Percentiles rank a stretch among this genome's conserved stretches.
These are phyloP conservation scores for Geothlypis trichas DNA, from an alignment of 2,113 vertebrate genomes.

Conservation along the genomic window DNA sequence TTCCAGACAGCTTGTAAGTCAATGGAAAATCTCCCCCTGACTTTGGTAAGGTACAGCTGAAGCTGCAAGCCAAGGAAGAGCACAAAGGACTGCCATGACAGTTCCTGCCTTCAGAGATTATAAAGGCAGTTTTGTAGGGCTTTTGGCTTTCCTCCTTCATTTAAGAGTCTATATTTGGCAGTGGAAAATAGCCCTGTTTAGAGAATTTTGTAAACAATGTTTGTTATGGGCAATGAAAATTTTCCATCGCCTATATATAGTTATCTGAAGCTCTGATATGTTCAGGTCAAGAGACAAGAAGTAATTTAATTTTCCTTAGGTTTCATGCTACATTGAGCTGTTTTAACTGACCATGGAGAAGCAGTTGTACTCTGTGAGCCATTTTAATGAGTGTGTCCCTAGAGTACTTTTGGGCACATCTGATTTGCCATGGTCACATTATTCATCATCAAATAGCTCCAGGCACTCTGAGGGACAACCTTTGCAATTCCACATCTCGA, in stretches of 20 bases:
- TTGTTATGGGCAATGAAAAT: not conserved
- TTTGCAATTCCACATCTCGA: not conserved
- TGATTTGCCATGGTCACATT: not conserved
- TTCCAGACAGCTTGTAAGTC: not conserved
- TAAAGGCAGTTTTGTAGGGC: not conserved
- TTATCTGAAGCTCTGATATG: not conserved
- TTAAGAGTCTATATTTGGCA: not conserved
- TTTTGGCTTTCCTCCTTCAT: not conserved
- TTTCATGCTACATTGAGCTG: not conserved
- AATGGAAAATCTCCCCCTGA: not conserved
- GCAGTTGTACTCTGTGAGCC: not conserved
- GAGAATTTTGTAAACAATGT: constrained; percentile 15
- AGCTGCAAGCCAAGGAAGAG: not conserved
- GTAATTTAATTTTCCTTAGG: not conserved
- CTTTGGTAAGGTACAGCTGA: not conserved
- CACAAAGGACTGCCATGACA: not conserved
- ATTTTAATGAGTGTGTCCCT: not conserved
- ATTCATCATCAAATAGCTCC: not conserved
- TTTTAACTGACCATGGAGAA: not conserved
- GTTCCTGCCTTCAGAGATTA: not conserved
- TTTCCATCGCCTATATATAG: constrained; percentile 15
- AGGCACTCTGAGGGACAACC: not conserved
- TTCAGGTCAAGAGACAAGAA: not conserved
- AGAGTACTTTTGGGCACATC: not conserved
- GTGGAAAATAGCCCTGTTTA: constrained; percentile 26